Conservation (phyloP, 2,888 invertebrate genomes). For the Ormyrus nitidulus region DNA sequence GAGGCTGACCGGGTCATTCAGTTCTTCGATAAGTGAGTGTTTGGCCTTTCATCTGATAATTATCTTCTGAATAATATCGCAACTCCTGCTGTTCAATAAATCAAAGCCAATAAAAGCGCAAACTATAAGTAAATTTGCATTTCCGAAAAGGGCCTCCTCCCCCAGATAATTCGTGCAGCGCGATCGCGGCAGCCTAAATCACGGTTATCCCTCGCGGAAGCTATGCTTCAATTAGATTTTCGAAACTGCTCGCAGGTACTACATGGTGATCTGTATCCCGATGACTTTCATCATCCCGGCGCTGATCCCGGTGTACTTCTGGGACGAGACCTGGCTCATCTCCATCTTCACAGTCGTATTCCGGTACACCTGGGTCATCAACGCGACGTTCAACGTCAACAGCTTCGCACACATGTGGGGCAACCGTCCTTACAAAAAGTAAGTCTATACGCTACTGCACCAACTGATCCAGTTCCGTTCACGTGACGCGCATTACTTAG, state of each 20-base stretch:
- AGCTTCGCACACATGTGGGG: slow-evolving; percentile 79
- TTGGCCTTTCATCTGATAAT: background rate
- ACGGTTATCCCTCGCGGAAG: no score
- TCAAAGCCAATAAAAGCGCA: background rate
- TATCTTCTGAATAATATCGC: no score
- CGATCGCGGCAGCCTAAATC: no score
- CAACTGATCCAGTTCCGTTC: background rate
- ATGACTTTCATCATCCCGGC: slow-evolving; percentile 78
- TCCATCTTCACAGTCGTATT: slow-evolving; percentile 69
- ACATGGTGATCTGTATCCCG: slow-evolving; percentile 76
- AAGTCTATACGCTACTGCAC: slow-evolving; percentile 45
- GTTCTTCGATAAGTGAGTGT: slow-evolving; percentile 85
- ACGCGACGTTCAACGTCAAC: slow-evolving; percentile 81
- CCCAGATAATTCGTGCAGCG: no score
- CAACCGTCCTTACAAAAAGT: slow-evolving; percentile 75
- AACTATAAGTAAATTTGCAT: background rate
- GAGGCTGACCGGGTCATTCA: slow-evolving; percentile 85
- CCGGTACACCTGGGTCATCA: slow-evolving; percentile 78
- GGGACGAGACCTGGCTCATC: slow-evolving; percentile 77
- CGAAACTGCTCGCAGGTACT: slow-evolving; percentile 73
- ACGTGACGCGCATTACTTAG: background rate
- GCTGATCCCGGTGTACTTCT: slow-evolving; percentile 77
- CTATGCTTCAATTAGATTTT: background rate
- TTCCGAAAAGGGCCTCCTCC: no score
- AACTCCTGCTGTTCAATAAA: background rate